Conservation (phyloP, 2,797 vertebrate genomes). For the Atherinosoma microstoma region DNA sequence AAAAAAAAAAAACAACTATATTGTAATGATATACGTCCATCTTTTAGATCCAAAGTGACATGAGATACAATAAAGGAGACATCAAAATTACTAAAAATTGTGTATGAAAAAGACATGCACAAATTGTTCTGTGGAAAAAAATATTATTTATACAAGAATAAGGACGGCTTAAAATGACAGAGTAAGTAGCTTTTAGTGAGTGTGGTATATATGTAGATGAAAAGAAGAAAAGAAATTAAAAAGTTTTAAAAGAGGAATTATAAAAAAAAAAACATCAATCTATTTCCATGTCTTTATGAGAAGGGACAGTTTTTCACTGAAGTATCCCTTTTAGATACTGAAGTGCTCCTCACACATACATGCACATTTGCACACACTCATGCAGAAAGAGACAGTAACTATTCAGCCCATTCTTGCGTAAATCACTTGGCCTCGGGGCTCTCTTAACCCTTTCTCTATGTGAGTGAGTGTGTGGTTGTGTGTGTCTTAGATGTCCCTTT, state of each 20-base stretch:
- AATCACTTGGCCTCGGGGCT: constrained; percentile 84
- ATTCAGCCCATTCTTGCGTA: constrained; percentile 79
- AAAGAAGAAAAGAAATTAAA: neutral
- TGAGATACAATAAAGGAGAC: neutral
- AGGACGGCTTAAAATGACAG: neutral
- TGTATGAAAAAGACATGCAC: neutral
- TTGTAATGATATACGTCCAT: neutral
- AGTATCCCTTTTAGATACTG: constrained; percentile 32
- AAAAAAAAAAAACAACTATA: neutral
- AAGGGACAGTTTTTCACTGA: constrained; percentile 8
- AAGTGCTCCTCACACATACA: constrained; percentile 34
- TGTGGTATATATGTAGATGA: neutral
- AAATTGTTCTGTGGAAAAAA: neutral
- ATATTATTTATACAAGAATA: neutral
- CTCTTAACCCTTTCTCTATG: constrained; percentile 80
- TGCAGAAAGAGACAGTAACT: constrained; percentile 68
- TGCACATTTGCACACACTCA: constrained; percentile 50
- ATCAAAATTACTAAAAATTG: neutral
- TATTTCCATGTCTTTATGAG: neutral
- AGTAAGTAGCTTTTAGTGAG: neutral
- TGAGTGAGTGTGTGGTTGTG: constrained; percentile 47
- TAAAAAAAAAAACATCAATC: constrained; percentile 9
- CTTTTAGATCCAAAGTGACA: neutral
- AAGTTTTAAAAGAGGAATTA: neutral
- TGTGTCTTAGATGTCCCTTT: constrained; percentile 69